Base-by-base conservation (phyloP, 1,140 invertebrate genomes). In the Sitobion miscanthi region DNA sequence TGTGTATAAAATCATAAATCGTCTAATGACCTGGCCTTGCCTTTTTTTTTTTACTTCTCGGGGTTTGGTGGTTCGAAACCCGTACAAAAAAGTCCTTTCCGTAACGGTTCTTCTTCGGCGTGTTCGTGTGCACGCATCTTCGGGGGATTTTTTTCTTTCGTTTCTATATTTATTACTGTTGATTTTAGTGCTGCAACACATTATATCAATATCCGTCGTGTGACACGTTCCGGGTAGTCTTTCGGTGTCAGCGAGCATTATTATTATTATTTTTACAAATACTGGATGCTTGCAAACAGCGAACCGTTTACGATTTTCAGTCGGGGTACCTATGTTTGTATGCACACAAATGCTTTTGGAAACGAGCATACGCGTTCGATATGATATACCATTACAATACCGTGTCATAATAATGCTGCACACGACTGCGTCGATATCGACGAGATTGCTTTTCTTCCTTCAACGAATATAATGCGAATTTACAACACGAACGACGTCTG, bases 1-100 rank as follows among this genome's bases (percentile, higher is more conserved):
- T 47, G 35, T 49, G 52, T 49, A 92, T 21, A 86, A 86, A 93
- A 42, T 38, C 91, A 85, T 93, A 54, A 85, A 93, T 85, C 91
- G 45, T 85, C 42, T 85, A 86, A 86, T 54, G 91, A 85, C 91
- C 91, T 93, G 30, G 91, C n/a, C n/a, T 77, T n/a, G 82, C 49
- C 25, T 38, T 82, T 69, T 90, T 45, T 25, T 21, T 49, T 77
- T n/a, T 77, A 17, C 11, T 49, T 38, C 2, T n/a, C 11, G 45
- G 54, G 54, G 57, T 45, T 21, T 45, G n/a, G n/a, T 23, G 38
- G 42, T 89, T 25, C 0, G 1, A 89, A 89, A 38, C 87, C 20
- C 21, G 54, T 23, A 90, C 35, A 42, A 90, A 42, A 49, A 77
- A n/a, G n/a, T 92, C 30, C 21, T 69, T 90, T n/a, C 25, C 14